Evolutionary conservation across 2,888 invertebrate genomes (phyloP).

Genomic region (Troilus luridus): DNA sequence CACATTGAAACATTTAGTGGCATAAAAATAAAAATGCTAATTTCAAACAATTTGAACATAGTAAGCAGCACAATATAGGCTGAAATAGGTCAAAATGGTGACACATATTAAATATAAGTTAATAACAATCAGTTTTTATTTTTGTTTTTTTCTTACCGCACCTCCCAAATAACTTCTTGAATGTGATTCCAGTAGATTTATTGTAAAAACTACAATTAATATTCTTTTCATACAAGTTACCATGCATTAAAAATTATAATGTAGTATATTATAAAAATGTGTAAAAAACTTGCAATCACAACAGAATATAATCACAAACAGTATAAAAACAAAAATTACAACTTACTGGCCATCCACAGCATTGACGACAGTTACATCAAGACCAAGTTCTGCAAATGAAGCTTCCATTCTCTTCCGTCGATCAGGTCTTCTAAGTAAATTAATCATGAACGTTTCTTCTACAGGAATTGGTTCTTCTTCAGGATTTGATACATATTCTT

Average conservation of each 20-base stretch:
- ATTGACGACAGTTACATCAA: conserved; percentile 81
- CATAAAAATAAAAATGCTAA: too few species aligned
- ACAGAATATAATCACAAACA: neutral
- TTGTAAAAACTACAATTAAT: too few species aligned
- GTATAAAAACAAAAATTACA: neutral
- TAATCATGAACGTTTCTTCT: conserved; percentile 92
- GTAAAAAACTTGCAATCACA: neutral
- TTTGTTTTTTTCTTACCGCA: too few species aligned
- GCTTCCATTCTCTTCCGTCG: conserved; percentile 83
- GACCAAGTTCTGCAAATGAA: conserved; percentile 85
- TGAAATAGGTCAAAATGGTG: too few species aligned
- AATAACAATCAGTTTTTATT: too few species aligned
- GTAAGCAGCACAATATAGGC: too few species aligned
- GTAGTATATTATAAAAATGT: neutral
- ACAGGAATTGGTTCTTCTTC: conserved; percentile 72
- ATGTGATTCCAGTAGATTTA: too few species aligned
- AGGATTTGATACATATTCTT: conserved; percentile 57
- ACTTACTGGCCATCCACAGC: conserved; percentile 92
- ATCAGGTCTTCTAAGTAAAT: conserved; percentile 86
- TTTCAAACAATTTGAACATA: too few species aligned
- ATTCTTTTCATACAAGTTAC: too few species aligned
- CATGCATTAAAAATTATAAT: neutral
- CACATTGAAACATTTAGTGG: too few species aligned
- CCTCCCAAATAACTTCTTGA: too few species aligned
- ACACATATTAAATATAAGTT: too few species aligned